These are phyloP conservation scores for Athene cunicularia DNA, from an alignment of 2,113 vertebrate genomes.

Conservation along the genomic window DNA sequence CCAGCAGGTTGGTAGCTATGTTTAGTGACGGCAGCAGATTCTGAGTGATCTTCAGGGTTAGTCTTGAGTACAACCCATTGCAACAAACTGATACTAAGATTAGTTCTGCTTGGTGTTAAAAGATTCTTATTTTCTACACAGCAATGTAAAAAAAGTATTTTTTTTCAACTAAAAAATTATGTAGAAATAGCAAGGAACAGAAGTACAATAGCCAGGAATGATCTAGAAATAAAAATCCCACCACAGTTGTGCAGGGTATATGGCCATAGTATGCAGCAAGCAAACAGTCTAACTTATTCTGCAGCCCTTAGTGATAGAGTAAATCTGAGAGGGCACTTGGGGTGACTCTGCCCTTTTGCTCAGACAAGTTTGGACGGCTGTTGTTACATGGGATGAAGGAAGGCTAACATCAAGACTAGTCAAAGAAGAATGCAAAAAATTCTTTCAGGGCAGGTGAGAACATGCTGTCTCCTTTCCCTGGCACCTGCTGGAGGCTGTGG, in stretches of 20 bases:
- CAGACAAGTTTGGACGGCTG: background rate
- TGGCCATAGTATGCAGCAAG: background rate
- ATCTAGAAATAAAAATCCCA: background rate
- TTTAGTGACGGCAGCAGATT: background rate
- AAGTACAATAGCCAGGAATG: background rate
- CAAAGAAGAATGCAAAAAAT: conserved; percentile 37
- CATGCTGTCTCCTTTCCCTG: background rate
- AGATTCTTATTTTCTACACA: background rate
- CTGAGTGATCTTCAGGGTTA: background rate
- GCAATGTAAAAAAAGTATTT: background rate
- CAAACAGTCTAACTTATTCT: background rate
- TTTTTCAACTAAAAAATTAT: background rate
- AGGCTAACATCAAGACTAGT: background rate
- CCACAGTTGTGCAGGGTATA: background rate
- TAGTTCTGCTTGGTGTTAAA: background rate
- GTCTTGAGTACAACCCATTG: background rate
- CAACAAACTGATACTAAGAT: background rate
- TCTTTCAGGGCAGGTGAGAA: background rate
- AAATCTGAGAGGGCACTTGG: background rate
- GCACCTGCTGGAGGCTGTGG: background rate
- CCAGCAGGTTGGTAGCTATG: background rate
- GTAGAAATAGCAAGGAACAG: background rate
- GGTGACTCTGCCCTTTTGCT: conserved; percentile 3
- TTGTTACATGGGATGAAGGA: background rate
- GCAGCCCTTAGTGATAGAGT: background rate